Evolutionary conservation across 1,140 invertebrate genomes (phyloP).

Genomic region (Reticulitermes speratus): DNA sequence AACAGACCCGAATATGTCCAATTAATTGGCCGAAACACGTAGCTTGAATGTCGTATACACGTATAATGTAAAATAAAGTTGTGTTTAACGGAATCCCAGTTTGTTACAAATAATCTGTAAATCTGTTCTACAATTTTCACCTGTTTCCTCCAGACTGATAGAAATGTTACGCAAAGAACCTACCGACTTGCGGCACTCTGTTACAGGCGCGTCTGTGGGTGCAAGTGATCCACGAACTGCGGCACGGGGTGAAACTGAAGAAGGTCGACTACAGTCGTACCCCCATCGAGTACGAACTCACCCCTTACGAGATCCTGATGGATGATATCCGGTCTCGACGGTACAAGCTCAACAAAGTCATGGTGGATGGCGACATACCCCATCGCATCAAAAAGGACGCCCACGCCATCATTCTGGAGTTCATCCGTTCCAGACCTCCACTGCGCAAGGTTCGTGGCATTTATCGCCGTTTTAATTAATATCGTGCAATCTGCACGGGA

Average conservation of each 20-base stretch:
- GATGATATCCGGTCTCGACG: constrained; percentile 87
- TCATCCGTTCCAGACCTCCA: constrained; percentile 91
- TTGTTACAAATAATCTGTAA: too few relatives aligned
- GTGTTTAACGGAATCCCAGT: too few relatives aligned
- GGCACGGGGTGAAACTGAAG: constrained; percentile 86
- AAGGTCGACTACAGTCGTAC: constrained; percentile 68
- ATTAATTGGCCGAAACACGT: too few relatives aligned
- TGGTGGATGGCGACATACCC: constrained; percentile 80
- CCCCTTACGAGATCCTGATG: constrained; percentile 97
- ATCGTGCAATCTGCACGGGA: too few relatives aligned
- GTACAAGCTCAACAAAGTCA: constrained; percentile 64
- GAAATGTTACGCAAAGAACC: too few relatives aligned
- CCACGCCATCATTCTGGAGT: constrained; percentile 92
- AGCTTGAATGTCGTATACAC: too few relatives aligned
- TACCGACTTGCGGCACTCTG: constrained; percentile 18
- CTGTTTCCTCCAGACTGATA: too few relatives aligned
- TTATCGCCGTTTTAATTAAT: not conserved
- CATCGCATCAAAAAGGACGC: constrained; percentile 86
- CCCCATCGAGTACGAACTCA: constrained; percentile 86
- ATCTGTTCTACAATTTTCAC: too few relatives aligned
- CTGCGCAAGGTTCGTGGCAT: constrained; percentile 75
- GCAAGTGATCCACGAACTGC: constrained; percentile 87
- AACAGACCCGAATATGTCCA: too few relatives aligned
- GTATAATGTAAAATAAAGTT: too few relatives aligned
- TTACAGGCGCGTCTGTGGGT: constrained; percentile 92